Conservation (phyloP, 2,888 invertebrate species). For the Ectobius pallidus region DNA sequence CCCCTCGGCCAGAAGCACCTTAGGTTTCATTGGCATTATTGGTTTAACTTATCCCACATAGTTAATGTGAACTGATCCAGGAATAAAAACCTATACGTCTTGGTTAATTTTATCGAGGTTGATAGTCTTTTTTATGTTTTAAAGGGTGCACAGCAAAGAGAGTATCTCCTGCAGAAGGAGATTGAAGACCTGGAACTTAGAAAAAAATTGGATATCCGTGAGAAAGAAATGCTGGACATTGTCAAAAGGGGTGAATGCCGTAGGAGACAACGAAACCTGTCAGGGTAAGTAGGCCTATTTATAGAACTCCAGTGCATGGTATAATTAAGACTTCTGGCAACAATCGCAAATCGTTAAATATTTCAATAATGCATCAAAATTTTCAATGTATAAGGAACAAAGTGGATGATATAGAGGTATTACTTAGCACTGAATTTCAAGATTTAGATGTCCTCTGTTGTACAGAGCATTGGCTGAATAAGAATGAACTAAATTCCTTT, state of each 20-base stretch:
- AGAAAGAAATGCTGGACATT: not conserved
- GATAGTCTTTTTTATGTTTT: not conserved
- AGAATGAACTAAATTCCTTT: too few species aligned
- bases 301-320: too few species aligned
- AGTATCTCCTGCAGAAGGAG: not conserved
- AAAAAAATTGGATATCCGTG: not conserved
- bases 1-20: not conserved
- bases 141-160: not conserved
- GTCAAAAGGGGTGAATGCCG: not conserved
- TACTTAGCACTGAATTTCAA: too few species aligned
- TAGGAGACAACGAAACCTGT: too few species aligned
- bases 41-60: not conserved
- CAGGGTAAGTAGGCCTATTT: too few species aligned
- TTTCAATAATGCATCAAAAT: too few species aligned
- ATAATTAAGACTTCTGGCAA: too few species aligned
- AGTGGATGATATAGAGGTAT: too few species aligned
- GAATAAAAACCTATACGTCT: not conserved
- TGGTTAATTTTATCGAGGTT: not conserved
- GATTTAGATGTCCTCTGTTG: too few species aligned
- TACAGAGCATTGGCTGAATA: too few species aligned
- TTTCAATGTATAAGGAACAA: too few species aligned
- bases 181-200: not conserved
- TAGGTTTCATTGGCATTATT: not conserved
- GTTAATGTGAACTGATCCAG: not conserved
- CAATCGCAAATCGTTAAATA: too few species aligned